Conservation (phyloP, 2,888 invertebrate species). For the Sicus ferrugineus region DNA sequence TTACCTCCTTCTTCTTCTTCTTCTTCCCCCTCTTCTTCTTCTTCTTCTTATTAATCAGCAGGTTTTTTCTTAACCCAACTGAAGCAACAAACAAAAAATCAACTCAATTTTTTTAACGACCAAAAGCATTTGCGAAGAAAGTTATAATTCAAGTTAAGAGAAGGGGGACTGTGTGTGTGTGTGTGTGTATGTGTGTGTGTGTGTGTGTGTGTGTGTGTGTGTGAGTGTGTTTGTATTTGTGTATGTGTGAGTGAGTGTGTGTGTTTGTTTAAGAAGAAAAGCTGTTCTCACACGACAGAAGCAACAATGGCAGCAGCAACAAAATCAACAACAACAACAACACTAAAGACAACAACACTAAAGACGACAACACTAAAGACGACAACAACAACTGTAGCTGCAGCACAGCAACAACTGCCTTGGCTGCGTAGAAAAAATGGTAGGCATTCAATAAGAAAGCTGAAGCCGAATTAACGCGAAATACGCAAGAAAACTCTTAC, state of each 20-base stretch:
- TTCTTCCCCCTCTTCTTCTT: neutral
- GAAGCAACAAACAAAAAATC: conserved; percentile 29
- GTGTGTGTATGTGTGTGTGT: conserved; percentile 10
- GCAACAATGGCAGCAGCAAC: neutral
- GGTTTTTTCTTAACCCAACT: neutral
- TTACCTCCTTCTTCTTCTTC: no score
- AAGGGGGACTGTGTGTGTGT: conserved; percentile 10
- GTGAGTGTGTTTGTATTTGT: no score
- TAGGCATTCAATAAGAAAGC: conserved; percentile 21
- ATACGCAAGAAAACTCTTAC: conserved; percentile 30
- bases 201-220: neutral
- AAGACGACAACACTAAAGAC: no score
- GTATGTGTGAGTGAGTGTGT: neutral
- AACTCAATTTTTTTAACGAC: conserved; percentile 34
- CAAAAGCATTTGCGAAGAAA: conserved; percentile 51
- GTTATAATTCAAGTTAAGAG: conserved; percentile 51
- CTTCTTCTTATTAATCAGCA: neutral
- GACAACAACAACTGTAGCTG: neutral
- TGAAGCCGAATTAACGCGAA: neutral
- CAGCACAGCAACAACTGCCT: neutral
- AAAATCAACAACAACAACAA: neutral
- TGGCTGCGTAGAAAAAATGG: neutral
- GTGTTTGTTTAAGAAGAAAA: neutral
- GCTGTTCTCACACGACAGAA: neutral
- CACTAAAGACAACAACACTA: no score